phyloP scores from a whole-genome alignment of 2,797 vertebrate species.

The Tympanoctomys barrerae region DNA sequence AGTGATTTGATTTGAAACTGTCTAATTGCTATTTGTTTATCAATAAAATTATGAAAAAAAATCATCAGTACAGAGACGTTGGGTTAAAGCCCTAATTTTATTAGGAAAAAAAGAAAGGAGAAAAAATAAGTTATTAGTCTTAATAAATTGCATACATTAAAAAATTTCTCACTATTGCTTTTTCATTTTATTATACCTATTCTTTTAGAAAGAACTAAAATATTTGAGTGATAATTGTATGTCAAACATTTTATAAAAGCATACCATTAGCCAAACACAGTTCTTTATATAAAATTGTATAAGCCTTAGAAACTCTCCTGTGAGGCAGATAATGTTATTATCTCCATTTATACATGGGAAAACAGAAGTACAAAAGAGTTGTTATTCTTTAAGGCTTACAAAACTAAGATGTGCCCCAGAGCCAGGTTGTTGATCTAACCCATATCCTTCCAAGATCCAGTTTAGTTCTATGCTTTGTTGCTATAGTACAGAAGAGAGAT shows the following conservation, averaged over 20 bases:
- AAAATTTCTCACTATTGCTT: neutral
- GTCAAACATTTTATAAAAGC: neutral
- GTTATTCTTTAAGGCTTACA: neutral
- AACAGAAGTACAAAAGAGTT: neutral
- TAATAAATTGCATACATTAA: neutral
- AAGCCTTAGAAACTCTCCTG: neutral
- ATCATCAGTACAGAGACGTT: neutral
- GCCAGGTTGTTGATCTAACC: neutral
- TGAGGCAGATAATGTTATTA: neutral
- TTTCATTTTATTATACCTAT: slow-evolving; percentile 12
- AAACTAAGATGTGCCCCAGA: neutral
- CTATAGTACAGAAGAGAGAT: neutral
- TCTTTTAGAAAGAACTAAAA: neutral
- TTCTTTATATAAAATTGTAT: neutral
- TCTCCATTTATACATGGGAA: neutral
- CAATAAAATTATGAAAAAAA: no score
- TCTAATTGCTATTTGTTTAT: no score
- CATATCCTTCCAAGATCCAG: neutral
- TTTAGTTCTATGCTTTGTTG: neutral
- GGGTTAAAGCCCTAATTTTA: neutral
- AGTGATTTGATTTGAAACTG: no score
- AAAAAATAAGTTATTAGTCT: slow-evolving; percentile 20
- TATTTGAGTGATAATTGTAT: slow-evolving; percentile 5
- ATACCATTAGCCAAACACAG: neutral
- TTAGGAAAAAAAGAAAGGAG: neutral